These are phyloP conservation scores for Whitmania pigra DNA, from an alignment of 1,140 invertebrate genomes.

Conservation along the genomic window DNA sequence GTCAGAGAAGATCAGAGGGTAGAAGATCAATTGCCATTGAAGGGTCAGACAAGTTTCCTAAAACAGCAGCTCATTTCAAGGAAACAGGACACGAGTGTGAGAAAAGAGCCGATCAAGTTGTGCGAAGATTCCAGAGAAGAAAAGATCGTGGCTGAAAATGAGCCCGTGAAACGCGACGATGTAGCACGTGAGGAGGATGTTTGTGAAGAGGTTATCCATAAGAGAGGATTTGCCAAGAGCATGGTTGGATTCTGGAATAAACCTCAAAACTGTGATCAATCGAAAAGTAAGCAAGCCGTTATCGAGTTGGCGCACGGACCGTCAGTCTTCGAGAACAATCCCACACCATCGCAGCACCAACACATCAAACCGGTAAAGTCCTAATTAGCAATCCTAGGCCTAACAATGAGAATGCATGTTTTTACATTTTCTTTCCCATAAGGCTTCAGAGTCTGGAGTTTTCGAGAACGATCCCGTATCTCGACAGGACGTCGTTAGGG, in stretches of 20 bases:
- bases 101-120: conserved; percentile 13
- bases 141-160: conserved; percentile 18
- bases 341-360: neutral
- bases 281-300: neutral
- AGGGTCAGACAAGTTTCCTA: neutral
- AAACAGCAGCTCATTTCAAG: conserved; percentile 1
- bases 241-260: conserved; percentile 16
- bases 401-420: neutral
- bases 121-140: conserved; percentile 18
- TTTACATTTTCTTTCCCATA: neutral
- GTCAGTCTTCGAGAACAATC: conserved; percentile 16
- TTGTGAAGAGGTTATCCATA: conserved; percentile 3
- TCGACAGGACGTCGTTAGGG: conserved; percentile 19
- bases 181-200: conserved; percentile 14
- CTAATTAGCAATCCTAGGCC: no score
- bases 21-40: neutral
- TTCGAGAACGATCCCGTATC: conserved; percentile 22
- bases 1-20: conserved; percentile 1
- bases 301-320: conserved; percentile 16
- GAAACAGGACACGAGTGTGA: neutral
- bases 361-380: conserved; percentile 1
- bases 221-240: conserved; percentile 8
- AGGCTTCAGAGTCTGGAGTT: conserved; percentile 19
- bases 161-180: conserved; percentile 18
- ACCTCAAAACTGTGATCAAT: neutral